Evolutionary conservation across 2,797 vertebrate genomes (phyloP), one percentile per base, ranked within the genome.

Genomic region (Mormyrus hasselquistii): DNA sequence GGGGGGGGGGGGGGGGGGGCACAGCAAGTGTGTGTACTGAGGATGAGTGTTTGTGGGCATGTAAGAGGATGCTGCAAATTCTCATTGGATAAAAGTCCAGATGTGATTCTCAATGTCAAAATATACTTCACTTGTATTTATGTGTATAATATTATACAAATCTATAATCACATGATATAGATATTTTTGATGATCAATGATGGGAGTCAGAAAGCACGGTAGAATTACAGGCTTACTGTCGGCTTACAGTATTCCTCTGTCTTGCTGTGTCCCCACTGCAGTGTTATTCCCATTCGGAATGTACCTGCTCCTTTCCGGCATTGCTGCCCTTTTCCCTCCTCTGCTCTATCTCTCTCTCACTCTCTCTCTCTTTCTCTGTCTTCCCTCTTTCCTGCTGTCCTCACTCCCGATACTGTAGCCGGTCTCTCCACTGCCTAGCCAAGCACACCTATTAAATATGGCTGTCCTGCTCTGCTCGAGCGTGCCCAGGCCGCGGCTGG

Each of bases 281-380:
- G 22, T 34, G 19, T n/a, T 53, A 29, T 19, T 83, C 76, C 19
- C 10, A 9, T 47, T 59, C 14, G 44, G 16, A 93, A 93, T 93
- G 4, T 44, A 34, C 9, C 50, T 86, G 19, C 76, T 52, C 50
- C 49, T 55, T 87, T 50, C 4, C 22, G 34, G n/a, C 59, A 19
- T 22, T 34, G 16, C 82, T 55, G 53, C 52, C 88, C 82, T 62
- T 49, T 88, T 14, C 50, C 29, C 87, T 88, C 47, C 10, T 44
- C n/a, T 10, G 62, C 44, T 59, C 38, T 79, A 29, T 29, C 25
- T 29, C 34, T 53, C 57, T 52, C 44, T n/a, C 29, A 84, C 65
- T 88, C 65, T 29, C 62, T 87, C 29, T 88, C 65, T 88, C 65
- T 29, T 50, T 87, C 84, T 88, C 62, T 88, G 2, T 88, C 88